Conservation (phyloP, 2,113 vertebrate species). For the Morone chrysops region DNA sequence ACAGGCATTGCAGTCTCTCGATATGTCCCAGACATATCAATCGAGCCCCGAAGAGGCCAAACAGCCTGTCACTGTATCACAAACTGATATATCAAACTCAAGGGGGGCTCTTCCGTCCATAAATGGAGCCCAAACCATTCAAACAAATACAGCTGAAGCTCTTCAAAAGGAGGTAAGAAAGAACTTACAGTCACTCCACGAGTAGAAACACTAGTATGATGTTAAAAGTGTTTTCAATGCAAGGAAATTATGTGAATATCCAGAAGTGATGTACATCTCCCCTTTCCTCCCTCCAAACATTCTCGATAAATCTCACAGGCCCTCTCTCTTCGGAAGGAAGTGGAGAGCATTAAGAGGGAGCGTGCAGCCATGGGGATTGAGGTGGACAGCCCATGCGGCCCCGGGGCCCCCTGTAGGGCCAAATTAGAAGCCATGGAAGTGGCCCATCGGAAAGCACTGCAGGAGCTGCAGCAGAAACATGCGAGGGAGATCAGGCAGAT, state of each 20-base stretch:
- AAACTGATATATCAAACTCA: constrained; percentile 9
- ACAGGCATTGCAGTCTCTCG: constrained; percentile 26
- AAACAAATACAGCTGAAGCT: constrained; percentile 70
- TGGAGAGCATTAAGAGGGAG: constrained; percentile 80
- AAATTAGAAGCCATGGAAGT: constrained; percentile 91
- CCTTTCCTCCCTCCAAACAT: not conserved
- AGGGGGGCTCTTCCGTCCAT: constrained; percentile 20
- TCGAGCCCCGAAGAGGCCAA: constrained; percentile 37
- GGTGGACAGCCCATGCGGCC: constrained; percentile 74
- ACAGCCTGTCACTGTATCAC: constrained; percentile 14
- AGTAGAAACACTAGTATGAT: no score
- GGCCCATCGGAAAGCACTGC: constrained; percentile 88
- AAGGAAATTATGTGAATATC: not conserved
- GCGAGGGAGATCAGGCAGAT: constrained; percentile 87
- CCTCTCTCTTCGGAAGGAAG: constrained; percentile 85
- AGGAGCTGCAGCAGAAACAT: constrained; percentile 90
- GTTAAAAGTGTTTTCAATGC: not conserved
- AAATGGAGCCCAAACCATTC: constrained; percentile 46
- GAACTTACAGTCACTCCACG: not conserved
- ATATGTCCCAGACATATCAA: constrained; percentile 31
- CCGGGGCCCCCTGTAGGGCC: constrained; percentile 85
- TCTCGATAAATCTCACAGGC: constrained; percentile 44
- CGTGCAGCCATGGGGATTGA: constrained; percentile 38
- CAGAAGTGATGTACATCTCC: not conserved
- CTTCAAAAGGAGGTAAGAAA: constrained; percentile 90